Base-by-base conservation (phyloP, 2,888 invertebrate species). In the Argyra leucocephala region DNA sequence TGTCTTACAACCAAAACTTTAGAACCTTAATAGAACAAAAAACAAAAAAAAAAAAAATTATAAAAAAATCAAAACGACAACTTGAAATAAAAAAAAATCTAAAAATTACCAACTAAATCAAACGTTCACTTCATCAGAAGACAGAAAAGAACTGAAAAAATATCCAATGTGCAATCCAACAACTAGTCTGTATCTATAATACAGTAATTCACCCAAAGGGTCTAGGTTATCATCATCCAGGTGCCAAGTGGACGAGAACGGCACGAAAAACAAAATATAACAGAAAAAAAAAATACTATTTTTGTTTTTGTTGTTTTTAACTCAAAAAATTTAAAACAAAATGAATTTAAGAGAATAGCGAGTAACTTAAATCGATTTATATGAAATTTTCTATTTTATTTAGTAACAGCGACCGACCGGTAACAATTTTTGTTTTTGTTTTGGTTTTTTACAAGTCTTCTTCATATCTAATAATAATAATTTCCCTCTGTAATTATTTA, bases 211-310 rank as follows among this genome's bases (percentile, higher is more conserved):
- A 48, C 59, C 59, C 59, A 59, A 59, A 59, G 59, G 59, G 59
- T 59, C 59, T 59, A 59, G 59, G 59, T 59, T 59, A 59, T 59
- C 59, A 59, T 23, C 23, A 59, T 59, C 15, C 59, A 59, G 57
- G 57, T 23, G 23, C 57, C 26, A 57, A 63, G 24, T 57, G 64
- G 48, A 64, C 58, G 57, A 48, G 62, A 61, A 61, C 48, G 61
- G 23, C 48, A 48, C 48, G 48, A 48, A 48, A n/a, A n/a, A n/a
- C n/a, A n/a, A n/a, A n/a, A n/a, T n/a, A n/a, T n/a, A n/a, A n/a
- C n/a, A n/a, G n/a, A n/a, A n/a, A n/a, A n/a, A n/a, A n/a, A n/a
- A n/a, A n/a, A 48, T 48, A 37, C 18, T 48, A 18, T 3, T 48
- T 31, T 31, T 48, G 1, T 48, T 48, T 2, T 9, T 48, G 12